Conservation (phyloP, 2,888 invertebrate species). For the Nipponacmea schrenckii region DNA sequence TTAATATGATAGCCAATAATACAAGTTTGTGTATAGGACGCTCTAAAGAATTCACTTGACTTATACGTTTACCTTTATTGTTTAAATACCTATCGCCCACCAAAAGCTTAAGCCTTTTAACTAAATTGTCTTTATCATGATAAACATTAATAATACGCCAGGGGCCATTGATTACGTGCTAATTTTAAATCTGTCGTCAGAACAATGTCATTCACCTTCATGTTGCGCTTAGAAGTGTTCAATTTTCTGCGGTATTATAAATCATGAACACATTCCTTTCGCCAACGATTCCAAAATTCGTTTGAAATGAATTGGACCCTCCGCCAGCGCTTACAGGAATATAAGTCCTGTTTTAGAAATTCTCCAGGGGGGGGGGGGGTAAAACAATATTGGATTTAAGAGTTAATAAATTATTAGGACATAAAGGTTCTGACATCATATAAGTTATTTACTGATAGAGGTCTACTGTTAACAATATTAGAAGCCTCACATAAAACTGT, state of each 20-base stretch:
- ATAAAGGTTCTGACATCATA: conserved; percentile 24
- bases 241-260: conserved; percentile 25
- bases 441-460: no score
- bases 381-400: conserved; percentile 2
- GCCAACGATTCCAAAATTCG: conserved; percentile 29
- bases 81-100: background rate
- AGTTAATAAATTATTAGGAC: conserved; percentile 31
- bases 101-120: conserved; percentile 8
- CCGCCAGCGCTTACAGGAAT: conserved; percentile 29
- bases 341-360: conserved; percentile 27
- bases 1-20: background rate
- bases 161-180: conserved; percentile 9
- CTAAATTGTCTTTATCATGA: conserved; percentile 10
- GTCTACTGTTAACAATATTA: conserved; percentile 29
- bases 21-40: background rate
- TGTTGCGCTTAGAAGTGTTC: conserved; percentile 4
- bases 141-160: conserved; percentile 2
- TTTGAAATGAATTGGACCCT: conserved; percentile 34
- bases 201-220: conserved; percentile 11
- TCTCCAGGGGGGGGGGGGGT: conserved; percentile 30
- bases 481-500: conserved; percentile 32
- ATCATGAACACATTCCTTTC: conserved; percentile 20
- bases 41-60: background rate
- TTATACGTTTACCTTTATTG: background rate
- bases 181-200: conserved; percentile 5